phyloP scores from a whole-genome alignment of 92 coral and sea anemone genomes.

The Isaurus tuberculatus region DNA sequence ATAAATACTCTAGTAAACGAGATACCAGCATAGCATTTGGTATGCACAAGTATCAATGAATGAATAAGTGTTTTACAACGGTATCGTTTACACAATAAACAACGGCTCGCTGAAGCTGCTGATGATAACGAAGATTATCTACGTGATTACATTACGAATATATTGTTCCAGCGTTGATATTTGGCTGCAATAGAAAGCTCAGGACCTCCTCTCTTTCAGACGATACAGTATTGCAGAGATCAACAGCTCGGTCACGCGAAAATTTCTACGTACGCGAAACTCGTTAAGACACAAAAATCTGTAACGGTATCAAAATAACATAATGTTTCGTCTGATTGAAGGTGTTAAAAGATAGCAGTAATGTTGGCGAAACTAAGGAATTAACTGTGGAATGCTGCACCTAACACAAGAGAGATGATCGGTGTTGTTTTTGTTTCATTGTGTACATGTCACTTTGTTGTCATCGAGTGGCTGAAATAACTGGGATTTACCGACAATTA shows the following conservation, averaged over 20 bases:
- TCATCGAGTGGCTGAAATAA: background rate
- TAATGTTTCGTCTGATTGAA: background rate
- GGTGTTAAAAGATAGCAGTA: conserved; percentile 19
- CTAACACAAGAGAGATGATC: background rate
- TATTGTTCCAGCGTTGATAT: no score
- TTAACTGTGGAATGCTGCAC: background rate
- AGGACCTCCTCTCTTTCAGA: background rate
- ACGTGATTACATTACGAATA: no score
- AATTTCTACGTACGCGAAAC: background rate
- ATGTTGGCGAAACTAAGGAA: background rate
- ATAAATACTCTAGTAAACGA: no score
- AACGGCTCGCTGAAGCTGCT: background rate
- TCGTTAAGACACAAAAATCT: background rate
- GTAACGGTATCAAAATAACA: background rate
- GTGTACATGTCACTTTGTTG: background rate
- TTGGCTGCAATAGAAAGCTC: background rate
- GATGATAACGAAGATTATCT: background rate
- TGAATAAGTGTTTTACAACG: no score
- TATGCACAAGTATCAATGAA: background rate
- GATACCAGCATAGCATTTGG: background rate
- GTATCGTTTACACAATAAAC: no score
- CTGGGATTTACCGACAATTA: background rate
- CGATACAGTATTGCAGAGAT: background rate
- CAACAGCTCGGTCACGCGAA: background rate
- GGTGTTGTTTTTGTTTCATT: background rate